Conservation (phyloP, 2,113 vertebrate species). For the Trichechus manatus region DNA sequence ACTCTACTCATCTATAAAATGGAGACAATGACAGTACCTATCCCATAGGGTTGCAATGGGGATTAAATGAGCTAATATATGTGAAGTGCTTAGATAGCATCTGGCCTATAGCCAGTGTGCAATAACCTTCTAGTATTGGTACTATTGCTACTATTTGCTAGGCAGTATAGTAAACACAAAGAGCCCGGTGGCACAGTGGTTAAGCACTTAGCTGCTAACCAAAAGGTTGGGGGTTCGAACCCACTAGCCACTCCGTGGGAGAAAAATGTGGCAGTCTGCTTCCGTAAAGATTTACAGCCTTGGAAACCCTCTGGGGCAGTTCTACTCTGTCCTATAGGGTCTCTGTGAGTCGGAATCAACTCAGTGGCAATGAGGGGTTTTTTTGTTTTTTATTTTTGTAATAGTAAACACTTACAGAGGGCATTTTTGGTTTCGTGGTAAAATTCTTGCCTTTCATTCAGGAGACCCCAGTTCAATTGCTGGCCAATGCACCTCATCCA, state of each 20-base stretch:
- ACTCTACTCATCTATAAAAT: not conserved
- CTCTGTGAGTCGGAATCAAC: too few species aligned
- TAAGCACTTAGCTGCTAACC: not conserved
- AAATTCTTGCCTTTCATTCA: not conserved
- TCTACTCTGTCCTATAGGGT: not conserved
- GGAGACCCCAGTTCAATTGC: not conserved
- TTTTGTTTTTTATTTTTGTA: too few species aligned
- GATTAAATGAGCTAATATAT: fast-evolving
- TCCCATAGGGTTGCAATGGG: not conserved
- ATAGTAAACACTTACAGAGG: too few species aligned
- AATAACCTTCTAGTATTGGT: not conserved
- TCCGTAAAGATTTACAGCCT: not conserved
- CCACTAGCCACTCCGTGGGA: not conserved
- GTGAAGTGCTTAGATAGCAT: fast-evolving
- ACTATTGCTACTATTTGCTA: not conserved
- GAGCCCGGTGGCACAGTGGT: not conserved
- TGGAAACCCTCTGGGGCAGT: not conserved
- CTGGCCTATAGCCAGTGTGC: not conserved
- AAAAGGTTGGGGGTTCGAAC: not conserved
- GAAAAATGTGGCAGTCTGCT: not conserved
- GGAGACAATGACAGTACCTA: too few species aligned
- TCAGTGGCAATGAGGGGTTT: too few species aligned
- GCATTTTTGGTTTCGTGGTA: not conserved
- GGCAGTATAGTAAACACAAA: not conserved
- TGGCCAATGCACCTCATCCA: not conserved